Conservation (phyloP, 2,113 vertebrate genomes). For the Nanorana parkeri region DNA sequence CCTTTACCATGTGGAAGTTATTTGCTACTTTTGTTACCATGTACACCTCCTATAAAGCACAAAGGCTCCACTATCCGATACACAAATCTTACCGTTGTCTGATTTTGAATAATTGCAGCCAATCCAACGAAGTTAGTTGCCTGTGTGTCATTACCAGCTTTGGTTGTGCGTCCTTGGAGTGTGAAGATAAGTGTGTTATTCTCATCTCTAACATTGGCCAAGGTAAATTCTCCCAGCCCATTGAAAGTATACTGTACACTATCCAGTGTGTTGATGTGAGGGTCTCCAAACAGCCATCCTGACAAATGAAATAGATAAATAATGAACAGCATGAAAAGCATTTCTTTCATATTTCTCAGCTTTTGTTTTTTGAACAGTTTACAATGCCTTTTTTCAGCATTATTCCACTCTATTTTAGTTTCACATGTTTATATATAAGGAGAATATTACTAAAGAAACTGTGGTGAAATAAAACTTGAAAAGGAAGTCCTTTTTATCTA, state of each 20-base stretch:
- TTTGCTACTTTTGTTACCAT: no score
- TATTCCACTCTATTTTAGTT: no score
- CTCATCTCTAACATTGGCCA: constrained; percentile 53
- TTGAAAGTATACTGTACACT: constrained; percentile 59
- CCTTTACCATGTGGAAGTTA: no score
- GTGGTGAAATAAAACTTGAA: no score
- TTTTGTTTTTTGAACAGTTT: no score
- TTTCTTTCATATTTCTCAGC: no score
- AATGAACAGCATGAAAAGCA: no score
- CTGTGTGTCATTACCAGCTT: constrained; percentile 55
- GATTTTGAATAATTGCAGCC: constrained; percentile 37
- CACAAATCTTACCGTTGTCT: constrained; percentile 46
- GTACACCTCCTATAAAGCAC: no score
- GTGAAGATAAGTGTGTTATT: constrained; percentile 47
- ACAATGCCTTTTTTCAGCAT: no score
- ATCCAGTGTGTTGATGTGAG: constrained; percentile 56
- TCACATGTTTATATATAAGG: no score
- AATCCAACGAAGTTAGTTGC: constrained; percentile 61
- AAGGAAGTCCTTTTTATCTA: no score
- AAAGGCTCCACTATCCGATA: background rate
- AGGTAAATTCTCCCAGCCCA: constrained; percentile 57
- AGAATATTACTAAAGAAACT: no score
- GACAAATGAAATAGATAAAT: background rate
- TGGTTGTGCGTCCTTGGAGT: constrained; percentile 55
- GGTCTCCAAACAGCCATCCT: constrained; percentile 58